Evolutionary conservation across 2,888 invertebrate species (phyloP).

Genomic region (Crossocerus cetratus): DNA sequence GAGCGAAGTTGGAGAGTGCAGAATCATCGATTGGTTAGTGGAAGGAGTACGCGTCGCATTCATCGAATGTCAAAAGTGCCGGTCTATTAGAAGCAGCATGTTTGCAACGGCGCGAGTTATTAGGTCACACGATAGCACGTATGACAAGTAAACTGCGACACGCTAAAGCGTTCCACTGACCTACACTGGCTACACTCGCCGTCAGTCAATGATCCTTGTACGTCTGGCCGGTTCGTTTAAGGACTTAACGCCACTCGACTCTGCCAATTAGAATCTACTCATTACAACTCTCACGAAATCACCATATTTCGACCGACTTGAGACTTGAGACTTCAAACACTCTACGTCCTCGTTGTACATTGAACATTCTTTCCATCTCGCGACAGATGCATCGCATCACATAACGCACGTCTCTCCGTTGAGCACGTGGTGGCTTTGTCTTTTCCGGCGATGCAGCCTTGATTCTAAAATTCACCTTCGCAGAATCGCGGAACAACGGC

Average conservation of each 20-base stretch:
- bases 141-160: conserved; percentile 16
- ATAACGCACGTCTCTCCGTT: too few relatives aligned
- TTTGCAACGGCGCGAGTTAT: conserved; percentile 26
- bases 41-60: too few relatives aligned
- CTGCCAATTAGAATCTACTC: too few relatives aligned
- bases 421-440: not conserved
- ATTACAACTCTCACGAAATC: too few relatives aligned
- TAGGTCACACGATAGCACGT: conserved; percentile 33
- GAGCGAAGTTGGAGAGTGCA: too few relatives aligned
- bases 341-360: too few relatives aligned
- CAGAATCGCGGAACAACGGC: not conserved
- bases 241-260: conserved; percentile 19
- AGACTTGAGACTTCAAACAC: too few relatives aligned
- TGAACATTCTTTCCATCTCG: too few relatives aligned
- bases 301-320: too few relatives aligned
- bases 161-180: conserved; percentile 49
- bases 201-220: conserved; percentile 35
- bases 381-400: too few relatives aligned
- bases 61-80: not conserved
- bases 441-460: conserved; percentile 22
- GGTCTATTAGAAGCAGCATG: not conserved
- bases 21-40: too few relatives aligned
- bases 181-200: conserved; percentile 32
- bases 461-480: conserved; percentile 33
- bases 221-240: conserved; percentile 31